Evolutionary conservation across 2,888 invertebrate genomes (phyloP), one percentile per base, ranked within the genome.

Genomic region (Fissipunctia ypsillon): DNA sequence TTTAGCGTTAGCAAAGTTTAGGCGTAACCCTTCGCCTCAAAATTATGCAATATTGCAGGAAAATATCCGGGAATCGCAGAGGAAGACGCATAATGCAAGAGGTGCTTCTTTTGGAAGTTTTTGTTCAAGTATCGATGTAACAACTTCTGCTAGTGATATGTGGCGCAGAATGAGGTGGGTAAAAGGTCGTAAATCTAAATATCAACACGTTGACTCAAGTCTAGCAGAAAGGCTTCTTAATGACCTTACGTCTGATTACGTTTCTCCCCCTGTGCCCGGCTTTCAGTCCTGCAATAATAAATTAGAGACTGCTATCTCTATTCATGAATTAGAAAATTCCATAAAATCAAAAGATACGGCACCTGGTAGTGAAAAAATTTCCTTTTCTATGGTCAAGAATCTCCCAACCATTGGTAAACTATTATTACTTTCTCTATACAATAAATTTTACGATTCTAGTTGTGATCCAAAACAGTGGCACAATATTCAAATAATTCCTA

Each of bases 131-230:
- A 48, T 64, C 31, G 64, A 64, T 48, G n/a, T 19, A 28, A n/a
- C 60, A 41, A 43, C 43, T 25, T 61, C 61, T 61, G 61, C 61
- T 43, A 43, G 61, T 41, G 61, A 61, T 25, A 61, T 61, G 61
- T 61, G 61, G 61, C 41, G 61, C 41, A 61, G 28, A 14, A 61
- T 61, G 43, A 45, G 25, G 19, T 45, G 61, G 61, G 19, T 61
- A 43, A 61, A 61, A 25, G 61, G 61, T 16, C 25, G 54, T 28
- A 54, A 28, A 61, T 43, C 25, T 19, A 61, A 61, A 61, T 16
- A 9, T 38, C 43, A 61, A 14, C 41, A 61, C 19, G 7, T 25
- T 28, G 25, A 61, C 14, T 19, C 43, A 61, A 54, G 19, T 43
- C 28, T 16, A 28, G 9, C 16, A 19, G 25, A 61, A 61, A 9